Percentiles rank a stretch among this genome's conserved stretches.
Conservation (phyloP, 1,140 invertebrate genomes). For the Drosophila trapezifrons region DNA sequence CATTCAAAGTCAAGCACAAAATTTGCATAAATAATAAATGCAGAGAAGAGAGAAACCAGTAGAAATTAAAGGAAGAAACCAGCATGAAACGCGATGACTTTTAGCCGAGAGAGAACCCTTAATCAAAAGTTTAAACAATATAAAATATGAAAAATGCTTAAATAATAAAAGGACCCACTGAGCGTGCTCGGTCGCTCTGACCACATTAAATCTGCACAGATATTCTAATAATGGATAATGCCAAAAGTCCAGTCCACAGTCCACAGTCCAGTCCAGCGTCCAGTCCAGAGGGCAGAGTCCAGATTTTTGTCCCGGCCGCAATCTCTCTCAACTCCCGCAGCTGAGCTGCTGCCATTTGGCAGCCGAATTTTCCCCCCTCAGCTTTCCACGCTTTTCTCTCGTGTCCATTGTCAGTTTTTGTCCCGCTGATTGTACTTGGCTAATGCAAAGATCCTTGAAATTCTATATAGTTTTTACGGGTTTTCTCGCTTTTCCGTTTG, state of each 20-base stretch:
- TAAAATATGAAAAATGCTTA: slow-evolving; percentile 69
- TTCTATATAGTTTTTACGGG: slow-evolving; percentile 57
- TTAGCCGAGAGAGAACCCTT: slow-evolving; percentile 57
- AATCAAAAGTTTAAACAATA: slow-evolving; percentile 80
- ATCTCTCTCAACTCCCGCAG: slow-evolving; percentile 15
- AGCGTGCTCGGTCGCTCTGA: not conserved
- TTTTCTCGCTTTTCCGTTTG: slow-evolving; percentile 3
- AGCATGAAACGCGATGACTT: slow-evolving; percentile 26
- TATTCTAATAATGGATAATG: slow-evolving; percentile 66
- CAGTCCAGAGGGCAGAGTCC: slow-evolving; percentile 7
- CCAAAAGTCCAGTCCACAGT: slow-evolving; percentile 13
- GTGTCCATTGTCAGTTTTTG: slow-evolving; percentile 32
- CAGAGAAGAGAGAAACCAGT: not conserved
- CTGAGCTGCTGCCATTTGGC: slow-evolving; percentile 24
- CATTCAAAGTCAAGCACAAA: slow-evolving; percentile 56
- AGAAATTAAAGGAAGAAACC: slow-evolving; percentile 32
- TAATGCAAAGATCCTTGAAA: slow-evolving; percentile 71
- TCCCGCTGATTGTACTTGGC: slow-evolving; percentile 45
- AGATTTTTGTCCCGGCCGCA: slow-evolving; percentile 20
- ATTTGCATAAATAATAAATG: slow-evolving; percentile 78
- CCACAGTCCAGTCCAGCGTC: slow-evolving; percentile 5
- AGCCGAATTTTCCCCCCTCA: slow-evolving; percentile 19
- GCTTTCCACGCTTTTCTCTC: slow-evolving; percentile 18
- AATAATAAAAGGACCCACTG: slow-evolving; percentile 33
- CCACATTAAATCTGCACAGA: slow-evolving; percentile 39